A percentile compares a stretch with the other conserved stretches of the same genome.
phyloP scores from a whole-genome alignment of 2,888 invertebrate genomes.

The Himalopsyche anomala region DNA sequence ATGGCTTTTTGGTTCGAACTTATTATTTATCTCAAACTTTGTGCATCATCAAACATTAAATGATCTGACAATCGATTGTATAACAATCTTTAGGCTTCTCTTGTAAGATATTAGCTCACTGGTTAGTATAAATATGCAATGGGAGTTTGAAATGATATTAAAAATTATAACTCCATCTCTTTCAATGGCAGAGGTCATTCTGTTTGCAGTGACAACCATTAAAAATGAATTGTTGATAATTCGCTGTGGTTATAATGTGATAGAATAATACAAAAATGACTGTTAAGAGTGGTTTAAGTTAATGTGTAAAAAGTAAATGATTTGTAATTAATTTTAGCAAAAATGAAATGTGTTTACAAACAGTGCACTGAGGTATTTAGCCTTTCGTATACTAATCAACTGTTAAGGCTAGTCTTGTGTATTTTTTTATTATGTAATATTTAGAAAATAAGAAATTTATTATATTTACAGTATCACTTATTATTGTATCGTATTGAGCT shows the following conservation, averaged over 20 bases:
- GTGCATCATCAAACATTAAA: no score
- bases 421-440: slow-evolving; percentile 8
- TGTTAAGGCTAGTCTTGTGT: not conserved
- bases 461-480: not conserved
- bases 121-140: no score
- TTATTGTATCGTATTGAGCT: not conserved
- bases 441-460: not conserved
- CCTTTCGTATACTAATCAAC: slow-evolving; percentile 36
- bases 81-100: no score
- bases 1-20: no score
- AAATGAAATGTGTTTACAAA: not conserved
- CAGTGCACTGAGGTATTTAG: slow-evolving; percentile 24
- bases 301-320: slow-evolving; percentile 3
- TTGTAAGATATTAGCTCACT: no score
- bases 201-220: not conserved
- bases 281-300: slow-evolving; percentile 38
- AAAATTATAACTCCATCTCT: no score
- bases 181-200: no score
- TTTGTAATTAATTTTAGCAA: not conserved
- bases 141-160: no score
- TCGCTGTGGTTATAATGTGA: slow-evolving; percentile 35
- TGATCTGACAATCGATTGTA: no score
- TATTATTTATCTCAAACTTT: no score
- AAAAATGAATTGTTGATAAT: slow-evolving; percentile 9
- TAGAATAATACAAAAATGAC: slow-evolving; percentile 28